Evolutionary conservation across 2,113 vertebrate species (phyloP).

Genomic region (Engystomops pustulosus): DNA sequence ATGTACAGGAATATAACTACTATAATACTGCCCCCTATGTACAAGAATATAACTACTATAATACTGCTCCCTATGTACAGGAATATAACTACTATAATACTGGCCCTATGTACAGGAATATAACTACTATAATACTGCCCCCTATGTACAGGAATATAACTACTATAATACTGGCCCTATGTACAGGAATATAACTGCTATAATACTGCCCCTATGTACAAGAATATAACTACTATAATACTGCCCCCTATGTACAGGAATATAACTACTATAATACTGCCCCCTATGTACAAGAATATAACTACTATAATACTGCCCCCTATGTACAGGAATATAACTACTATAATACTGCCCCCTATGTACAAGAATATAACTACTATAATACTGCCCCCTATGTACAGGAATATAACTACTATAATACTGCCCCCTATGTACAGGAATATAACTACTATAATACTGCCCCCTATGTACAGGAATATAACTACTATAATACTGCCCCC

Average conservation of each 20-base stretch:
- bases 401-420: constrained; percentile 9
- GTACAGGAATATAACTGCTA: background rate
- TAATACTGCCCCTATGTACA: background rate
- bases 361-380: constrained; percentile 11
- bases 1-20: background rate
- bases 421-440: background rate
- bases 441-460: constrained; percentile 2
- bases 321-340: background rate
- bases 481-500: constrained; percentile 1
- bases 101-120: background rate
- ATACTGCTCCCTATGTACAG: too few species aligned
- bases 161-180: background rate
- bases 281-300: constrained; percentile 1
- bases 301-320: too few species aligned
- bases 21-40: too few species aligned
- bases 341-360: background rate
- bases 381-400: background rate
- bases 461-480: background rate
- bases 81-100: background rate
- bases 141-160: constrained; percentile 2
- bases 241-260: background rate
- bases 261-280: too few species aligned
- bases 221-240: constrained; percentile 14
- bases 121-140: constrained; percentile 4
- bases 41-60: background rate